These are phyloP conservation scores for Zaprionus africanus DNA, from an alignment of 1,140 invertebrate species.

Conservation along the genomic window DNA sequence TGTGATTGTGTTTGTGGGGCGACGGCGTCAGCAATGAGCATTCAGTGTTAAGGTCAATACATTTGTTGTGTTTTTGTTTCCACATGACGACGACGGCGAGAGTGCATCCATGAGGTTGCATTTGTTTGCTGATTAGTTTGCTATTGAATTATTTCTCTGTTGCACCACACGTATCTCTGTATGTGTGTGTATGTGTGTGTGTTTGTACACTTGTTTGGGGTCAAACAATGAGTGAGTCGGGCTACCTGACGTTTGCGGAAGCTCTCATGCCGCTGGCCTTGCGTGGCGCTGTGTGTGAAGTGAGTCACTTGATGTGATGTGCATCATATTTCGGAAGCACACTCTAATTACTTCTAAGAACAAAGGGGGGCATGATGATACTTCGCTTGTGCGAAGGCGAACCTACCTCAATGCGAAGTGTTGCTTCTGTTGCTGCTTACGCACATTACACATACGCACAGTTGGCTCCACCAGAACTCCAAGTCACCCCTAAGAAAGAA, in stretches of 20 bases:
- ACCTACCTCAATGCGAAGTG: conserved; percentile 76
- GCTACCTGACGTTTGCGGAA: conserved; percentile 69
- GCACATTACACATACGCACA: conserved; percentile 68
- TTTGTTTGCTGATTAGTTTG: conserved; percentile 71
- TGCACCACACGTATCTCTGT: conserved; percentile 13
- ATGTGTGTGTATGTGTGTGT: conserved; percentile 29
- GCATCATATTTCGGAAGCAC: conserved; percentile 2
- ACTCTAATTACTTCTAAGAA: neutral
- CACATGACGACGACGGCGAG: conserved; percentile 49
- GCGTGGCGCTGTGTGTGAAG: neutral
- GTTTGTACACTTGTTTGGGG: conserved; percentile 62
- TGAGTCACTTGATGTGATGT: neutral
- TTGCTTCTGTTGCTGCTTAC: conserved; percentile 27
- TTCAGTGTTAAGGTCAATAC: conserved; percentile 82
- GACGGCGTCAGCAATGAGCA: conserved; percentile 45
- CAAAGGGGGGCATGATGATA: neutral
- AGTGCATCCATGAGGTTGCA: conserved; percentile 59
- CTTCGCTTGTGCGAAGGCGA: conserved; percentile 24
- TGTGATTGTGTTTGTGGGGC: conserved; percentile 32
- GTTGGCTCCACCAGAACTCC: neutral
- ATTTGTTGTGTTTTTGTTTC: conserved; percentile 62
- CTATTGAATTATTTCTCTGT: conserved; percentile 64
- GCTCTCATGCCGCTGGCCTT: conserved; percentile 34
- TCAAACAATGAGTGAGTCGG: conserved; percentile 37
- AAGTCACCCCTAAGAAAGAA: conserved; percentile 11